Conservation (phyloP, 2,797 vertebrate genomes). For the Pangasius larnaudii region DNA sequence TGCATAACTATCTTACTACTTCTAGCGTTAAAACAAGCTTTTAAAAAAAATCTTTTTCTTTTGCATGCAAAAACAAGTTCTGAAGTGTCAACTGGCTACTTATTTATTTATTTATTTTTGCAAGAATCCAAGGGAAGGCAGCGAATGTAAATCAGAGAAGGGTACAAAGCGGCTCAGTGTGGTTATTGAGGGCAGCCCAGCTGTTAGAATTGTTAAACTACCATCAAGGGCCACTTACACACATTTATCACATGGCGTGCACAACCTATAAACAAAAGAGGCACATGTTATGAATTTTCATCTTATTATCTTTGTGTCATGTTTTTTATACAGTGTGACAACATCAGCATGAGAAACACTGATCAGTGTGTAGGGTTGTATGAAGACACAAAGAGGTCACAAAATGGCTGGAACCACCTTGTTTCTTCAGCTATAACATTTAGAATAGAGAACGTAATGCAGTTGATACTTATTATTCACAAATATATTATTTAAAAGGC, state of each 20-base stretch:
- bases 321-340: neutral
- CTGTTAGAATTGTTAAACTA: constrained; percentile 67
- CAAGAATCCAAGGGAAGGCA: neutral
- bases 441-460: no score
- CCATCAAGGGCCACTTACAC: constrained; percentile 83
- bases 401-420: no score
- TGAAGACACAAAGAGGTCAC: neutral
- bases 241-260: constrained; percentile 81
- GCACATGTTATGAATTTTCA: constrained; percentile 12
- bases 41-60: neutral
- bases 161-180: neutral
- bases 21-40: neutral
- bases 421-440: neutral
- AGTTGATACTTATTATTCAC: neutral
- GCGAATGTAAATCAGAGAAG: neutral
- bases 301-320: neutral
- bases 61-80: neutral
- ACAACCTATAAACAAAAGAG: constrained; percentile 90
- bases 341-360: neutral
- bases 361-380: neutral
- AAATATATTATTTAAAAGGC: neutral
- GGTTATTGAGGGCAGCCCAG: constrained; percentile 58
- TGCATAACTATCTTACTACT: neutral
- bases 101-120: neutral
- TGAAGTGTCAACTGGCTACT: neutral